Percentiles rank a stretch among this genome's conserved stretches.
These are phyloP conservation scores for Propsilocerus akamusi DNA, from an alignment of 1,140 invertebrate genomes.

Conservation along the genomic window DNA sequence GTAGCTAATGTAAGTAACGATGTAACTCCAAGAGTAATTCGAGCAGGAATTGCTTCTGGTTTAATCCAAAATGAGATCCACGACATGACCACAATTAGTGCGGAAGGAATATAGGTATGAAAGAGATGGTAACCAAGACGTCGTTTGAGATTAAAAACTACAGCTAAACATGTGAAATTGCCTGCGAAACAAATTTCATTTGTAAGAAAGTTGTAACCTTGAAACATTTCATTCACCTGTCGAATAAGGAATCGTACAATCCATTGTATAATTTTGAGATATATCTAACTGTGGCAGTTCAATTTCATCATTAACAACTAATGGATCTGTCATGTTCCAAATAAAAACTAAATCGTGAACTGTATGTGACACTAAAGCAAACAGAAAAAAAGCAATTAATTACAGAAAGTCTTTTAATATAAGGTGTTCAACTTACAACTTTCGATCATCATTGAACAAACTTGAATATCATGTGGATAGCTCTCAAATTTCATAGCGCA, in stretches of 20 bases:
- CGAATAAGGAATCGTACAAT: constrained; percentile 76
- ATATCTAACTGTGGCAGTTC: constrained; percentile 75
- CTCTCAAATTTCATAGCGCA: constrained; percentile 89
- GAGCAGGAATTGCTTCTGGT: constrained; percentile 69
- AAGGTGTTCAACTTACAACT: constrained; percentile 45
- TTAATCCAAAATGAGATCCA: constrained; percentile 92
- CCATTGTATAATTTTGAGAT: constrained; percentile 68
- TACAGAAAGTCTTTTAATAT: not conserved
- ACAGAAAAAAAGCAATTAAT: constrained; percentile 3
- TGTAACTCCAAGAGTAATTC: constrained; percentile 53
- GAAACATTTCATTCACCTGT: constrained; percentile 38
- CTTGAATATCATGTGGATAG: constrained; percentile 78
- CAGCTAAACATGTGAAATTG: constrained; percentile 73
- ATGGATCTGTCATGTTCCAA: constrained; percentile 73
- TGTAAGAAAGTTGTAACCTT: too few relatives aligned
- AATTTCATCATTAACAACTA: constrained; percentile 72
- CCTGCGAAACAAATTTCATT: too few relatives aligned
- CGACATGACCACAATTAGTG: constrained; percentile 79
- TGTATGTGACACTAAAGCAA: constrained; percentile 65
- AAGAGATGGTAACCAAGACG: constrained; percentile 77
- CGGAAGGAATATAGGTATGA: constrained; percentile 80
- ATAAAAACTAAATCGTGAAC: constrained; percentile 69
- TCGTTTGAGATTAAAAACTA: constrained; percentile 63
- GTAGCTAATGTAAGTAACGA: constrained; percentile 59
- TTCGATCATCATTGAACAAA: constrained; percentile 82